These are phyloP conservation scores for Diorhabda carinulata DNA, from an alignment of 1,140 invertebrate genomes.

Conservation along the genomic window DNA sequence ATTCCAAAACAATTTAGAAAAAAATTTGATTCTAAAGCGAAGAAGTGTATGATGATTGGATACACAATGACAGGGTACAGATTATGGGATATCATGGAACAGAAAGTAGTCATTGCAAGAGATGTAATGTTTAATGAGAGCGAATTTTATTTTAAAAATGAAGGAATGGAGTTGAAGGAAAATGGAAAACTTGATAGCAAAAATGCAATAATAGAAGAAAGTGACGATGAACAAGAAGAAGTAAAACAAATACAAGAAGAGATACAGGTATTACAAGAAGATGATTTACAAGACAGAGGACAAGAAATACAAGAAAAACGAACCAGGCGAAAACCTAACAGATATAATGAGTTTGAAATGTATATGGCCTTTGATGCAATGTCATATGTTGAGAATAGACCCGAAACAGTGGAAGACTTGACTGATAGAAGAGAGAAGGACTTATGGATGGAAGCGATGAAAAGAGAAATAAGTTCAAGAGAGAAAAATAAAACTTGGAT, in stretches of 20 bases:
- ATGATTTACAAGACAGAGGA: background rate
- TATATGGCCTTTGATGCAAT: slow-evolving; percentile 25
- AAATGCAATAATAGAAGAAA: background rate
- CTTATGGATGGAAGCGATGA: slow-evolving; percentile 45
- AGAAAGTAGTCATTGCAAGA: no score
- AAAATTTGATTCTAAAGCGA: no score
- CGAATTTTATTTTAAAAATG: no score
- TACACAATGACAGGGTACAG: no score
- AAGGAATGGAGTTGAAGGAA: no score
- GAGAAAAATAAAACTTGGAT: slow-evolving; percentile 44
- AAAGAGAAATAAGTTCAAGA: no score
- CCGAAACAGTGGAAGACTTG: slow-evolving; percentile 6
- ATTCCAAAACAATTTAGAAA: no score
- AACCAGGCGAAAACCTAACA: background rate
- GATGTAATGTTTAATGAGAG: no score
- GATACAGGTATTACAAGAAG: background rate
- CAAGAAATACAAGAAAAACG: background rate
- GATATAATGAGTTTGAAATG: slow-evolving; percentile 23
- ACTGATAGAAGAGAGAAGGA: slow-evolving; percentile 24
- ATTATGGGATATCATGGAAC: no score
- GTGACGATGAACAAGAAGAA: background rate
- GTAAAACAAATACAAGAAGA: background rate
- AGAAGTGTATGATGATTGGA: no score
- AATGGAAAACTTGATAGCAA: background rate
- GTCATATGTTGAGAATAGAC: slow-evolving; percentile 20